Percentiles rank a stretch among this genome's conserved stretches.
Conservation (phyloP, 2,797 vertebrate genomes). For the Octomys mimax region DNA sequence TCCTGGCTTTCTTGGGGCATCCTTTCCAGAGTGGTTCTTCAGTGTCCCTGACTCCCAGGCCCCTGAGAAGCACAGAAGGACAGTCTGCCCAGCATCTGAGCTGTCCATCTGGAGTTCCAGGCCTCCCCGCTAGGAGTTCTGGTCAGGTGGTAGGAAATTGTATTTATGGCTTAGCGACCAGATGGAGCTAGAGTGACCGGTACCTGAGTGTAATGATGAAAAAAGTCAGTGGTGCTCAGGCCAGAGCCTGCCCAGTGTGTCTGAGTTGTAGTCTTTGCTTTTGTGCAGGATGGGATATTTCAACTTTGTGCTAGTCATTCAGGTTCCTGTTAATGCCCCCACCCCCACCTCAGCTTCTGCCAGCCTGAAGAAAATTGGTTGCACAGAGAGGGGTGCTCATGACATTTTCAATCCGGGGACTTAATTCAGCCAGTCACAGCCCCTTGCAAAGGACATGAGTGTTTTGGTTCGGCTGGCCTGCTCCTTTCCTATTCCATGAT, state of each 20-base stretch:
- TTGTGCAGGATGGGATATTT: background rate
- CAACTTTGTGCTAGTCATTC: background rate
- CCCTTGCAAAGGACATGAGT: background rate
- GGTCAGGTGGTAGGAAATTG: background rate
- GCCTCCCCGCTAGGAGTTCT: background rate
- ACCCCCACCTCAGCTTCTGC: background rate
- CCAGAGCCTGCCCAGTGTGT: fast-evolving
- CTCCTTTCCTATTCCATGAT: background rate
- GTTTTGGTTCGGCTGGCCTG: background rate
- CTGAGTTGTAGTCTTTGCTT: background rate
- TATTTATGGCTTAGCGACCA: constrained; percentile 4
- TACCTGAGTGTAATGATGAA: background rate
- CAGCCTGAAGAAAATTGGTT: background rate
- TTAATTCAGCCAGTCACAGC: background rate
- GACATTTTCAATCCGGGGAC: background rate
- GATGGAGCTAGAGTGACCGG: background rate
- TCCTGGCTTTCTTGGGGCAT: background rate
- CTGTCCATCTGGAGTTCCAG: constrained; percentile 14
- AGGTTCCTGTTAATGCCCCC: background rate
- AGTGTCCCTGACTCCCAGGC: background rate
- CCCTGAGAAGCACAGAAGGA: background rate
- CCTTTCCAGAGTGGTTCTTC: background rate
- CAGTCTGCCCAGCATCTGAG: background rate
- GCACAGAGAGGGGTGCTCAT: background rate
- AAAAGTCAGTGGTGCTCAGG: background rate